phyloP scores from a whole-genome alignment of 35 echinoderm and acorn worm species.

The Heliocidaris tuberculata region DNA sequence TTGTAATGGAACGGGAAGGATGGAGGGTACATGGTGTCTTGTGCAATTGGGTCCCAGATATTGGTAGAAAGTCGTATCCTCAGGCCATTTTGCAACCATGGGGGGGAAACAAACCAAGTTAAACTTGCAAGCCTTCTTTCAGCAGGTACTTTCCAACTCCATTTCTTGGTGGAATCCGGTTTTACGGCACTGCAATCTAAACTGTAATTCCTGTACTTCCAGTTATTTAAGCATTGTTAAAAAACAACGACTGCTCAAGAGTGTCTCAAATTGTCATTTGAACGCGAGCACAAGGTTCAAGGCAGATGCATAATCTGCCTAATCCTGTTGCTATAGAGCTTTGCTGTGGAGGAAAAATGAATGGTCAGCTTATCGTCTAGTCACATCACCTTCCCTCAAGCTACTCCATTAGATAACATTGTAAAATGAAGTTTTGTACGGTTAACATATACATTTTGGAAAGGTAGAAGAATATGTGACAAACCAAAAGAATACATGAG shows the following conservation, averaged over 20 bases:
- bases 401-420: not conserved
- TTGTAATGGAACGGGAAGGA: not conserved
- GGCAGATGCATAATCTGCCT: not conserved
- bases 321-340: not conserved
- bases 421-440: not conserved
- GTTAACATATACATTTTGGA: not conserved
- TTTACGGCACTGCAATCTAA: conserved; percentile 44
- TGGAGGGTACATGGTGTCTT: not conserved
- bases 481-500: too few species aligned
- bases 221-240: not conserved
- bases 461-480: too few species aligned
- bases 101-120: conserved; percentile 43
- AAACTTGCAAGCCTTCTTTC: conserved; percentile 27
- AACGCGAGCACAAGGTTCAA: conserved; percentile 13
- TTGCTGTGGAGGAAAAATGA: not conserved
- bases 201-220: conserved; percentile 26
- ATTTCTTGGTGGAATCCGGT: conserved; percentile 34
- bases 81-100: conserved; percentile 21
- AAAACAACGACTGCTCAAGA: not conserved
- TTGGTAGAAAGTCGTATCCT: not conserved
- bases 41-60: not conserved
- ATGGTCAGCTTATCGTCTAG: not conserved
- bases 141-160: conserved; percentile 26
- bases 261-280: conserved; percentile 28
- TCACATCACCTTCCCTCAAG: not conserved